Evolutionary conservation across 2,797 vertebrate species (phyloP), one percentile per base, ranked within the genome.

Genomic region (Natrix natrix): DNA sequence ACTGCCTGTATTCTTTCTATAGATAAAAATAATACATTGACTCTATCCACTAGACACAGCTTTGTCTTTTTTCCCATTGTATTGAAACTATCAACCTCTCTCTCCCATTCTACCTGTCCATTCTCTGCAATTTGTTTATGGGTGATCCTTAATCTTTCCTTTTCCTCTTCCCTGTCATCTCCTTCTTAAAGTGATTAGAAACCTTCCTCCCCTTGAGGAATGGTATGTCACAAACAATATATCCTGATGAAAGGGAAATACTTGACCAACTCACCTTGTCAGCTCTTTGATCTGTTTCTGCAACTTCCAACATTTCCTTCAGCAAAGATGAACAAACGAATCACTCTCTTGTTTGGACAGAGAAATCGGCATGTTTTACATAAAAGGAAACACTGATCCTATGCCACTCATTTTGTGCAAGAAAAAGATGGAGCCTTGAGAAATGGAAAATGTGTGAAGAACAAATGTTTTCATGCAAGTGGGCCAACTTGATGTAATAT

Each of bases 241-340:
- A 94, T 95, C 88, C 92, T 96, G 95, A 97, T 97, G 96, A 97
- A 97, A 97, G 96, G 93, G 91, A 96, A 95, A 59, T 89, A 87
- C 86, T 94, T 96, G 96, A 95, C 92, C 94, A 94, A 92, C 90
- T 26, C 14, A 60, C 93, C 94, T 94, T 90, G 92, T 94, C 92
- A 94, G 93, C 86, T 61, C 97, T 97, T 97, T 97, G 97, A 97
- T 97, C 97, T 97, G 74, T 90, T 22, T 52, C 88, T 28, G 95
- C 94, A 96, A 94, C 96, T 95, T 95, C 95, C 95, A 96, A 95
- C 89, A 92, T 89, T 86, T 63, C 95, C 78, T 92, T 90, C 93
- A 1, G 0, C 78, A 93, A 48, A 94, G 87, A 59, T 87, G 96
- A 97, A 97, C 96, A 97, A 96, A 92, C n/a, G 95, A 95, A 91